A percentile compares a stretch with the other conserved stretches of the same genome.
These are phyloP conservation scores for Caenorhabditis plicata DNA, from an alignment of 2,888 invertebrate species.

Conservation along the genomic window DNA sequence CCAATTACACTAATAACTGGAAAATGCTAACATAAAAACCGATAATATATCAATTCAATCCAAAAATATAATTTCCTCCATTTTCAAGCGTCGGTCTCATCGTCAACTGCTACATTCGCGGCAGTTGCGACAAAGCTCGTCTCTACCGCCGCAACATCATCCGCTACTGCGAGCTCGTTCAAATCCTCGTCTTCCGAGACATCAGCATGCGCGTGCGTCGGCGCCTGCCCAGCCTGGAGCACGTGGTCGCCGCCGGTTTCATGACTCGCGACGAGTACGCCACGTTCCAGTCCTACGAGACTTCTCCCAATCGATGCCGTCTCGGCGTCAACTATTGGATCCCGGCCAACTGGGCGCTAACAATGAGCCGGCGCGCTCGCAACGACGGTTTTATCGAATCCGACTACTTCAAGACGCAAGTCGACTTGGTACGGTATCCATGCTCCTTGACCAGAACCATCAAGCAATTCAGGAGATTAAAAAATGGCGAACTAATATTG, in stretches of 20 bases:
- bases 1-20: too few relatives aligned
- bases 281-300: conserved; percentile 37
- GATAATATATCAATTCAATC: too few relatives aligned
- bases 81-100: conserved; percentile 49
- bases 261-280: conserved; percentile 43
- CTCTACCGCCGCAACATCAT: conserved; percentile 42
- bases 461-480: conserved; percentile 28
- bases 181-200: conserved; percentile 48
- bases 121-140: conserved; percentile 36
- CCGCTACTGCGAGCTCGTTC: conserved; percentile 40
- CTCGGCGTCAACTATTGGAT: conserved; percentile 45
- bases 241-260: conserved; percentile 46
- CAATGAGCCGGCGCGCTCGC: conserved; percentile 44
- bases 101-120: conserved; percentile 44
- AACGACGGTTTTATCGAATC: conserved; percentile 50
- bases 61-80: not conserved
- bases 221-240: conserved; percentile 45
- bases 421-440: conserved; percentile 11
- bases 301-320: conserved; percentile 14
- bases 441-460: not conserved
- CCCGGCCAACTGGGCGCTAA: conserved; percentile 49
- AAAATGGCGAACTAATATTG: conserved; percentile 44
- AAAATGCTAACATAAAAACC: too few relatives aligned
- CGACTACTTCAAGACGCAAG: conserved; percentile 42
- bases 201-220: conserved; percentile 42